These are phyloP conservation scores for Drosophila buzzatii DNA, from an alignment of 2,888 invertebrate genomes.

Conservation along the genomic window DNA sequence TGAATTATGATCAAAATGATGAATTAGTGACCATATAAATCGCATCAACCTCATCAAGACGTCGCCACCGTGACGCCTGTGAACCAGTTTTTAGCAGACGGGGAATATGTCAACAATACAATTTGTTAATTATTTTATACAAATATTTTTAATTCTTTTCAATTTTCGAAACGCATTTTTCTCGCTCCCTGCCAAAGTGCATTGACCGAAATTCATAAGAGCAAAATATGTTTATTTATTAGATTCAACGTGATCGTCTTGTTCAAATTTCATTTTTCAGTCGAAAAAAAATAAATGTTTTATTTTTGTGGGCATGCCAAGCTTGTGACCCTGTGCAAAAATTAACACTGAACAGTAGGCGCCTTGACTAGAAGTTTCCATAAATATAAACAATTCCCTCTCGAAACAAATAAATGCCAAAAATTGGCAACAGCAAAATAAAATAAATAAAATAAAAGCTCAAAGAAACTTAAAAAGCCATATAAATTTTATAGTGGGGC, in stretches of 20 bases:
- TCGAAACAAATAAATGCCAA: conserved; percentile 14
- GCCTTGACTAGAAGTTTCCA: conserved; percentile 42
- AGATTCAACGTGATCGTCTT: neutral
- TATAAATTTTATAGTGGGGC: conserved; percentile 52
- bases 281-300: neutral
- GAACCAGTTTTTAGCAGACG: conserved; percentile 62
- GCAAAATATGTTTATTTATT: conserved; percentile 5
- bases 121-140: conserved; percentile 22
- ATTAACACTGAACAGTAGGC: conserved; percentile 30
- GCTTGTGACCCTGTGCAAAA: conserved; percentile 36
- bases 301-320: conserved; percentile 4
- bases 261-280: conserved; percentile 1
- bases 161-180: conserved; percentile 7
- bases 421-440: conserved; percentile 41
- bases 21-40: conserved; percentile 50
- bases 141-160: conserved; percentile 1
- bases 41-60: conserved; percentile 33
- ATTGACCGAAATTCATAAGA: conserved; percentile 45
- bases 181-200: conserved; percentile 19
- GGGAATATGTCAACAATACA: conserved; percentile 18
- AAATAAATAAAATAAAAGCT: conserved; percentile 14
- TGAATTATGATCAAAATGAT: conserved; percentile 35
- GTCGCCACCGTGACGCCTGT: conserved; percentile 12
- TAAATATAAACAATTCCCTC: conserved; percentile 31
- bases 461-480: conserved; percentile 56